Base-by-base conservation (phyloP, 2,888 invertebrate genomes). In the Caenorhabditis imperialis region DNA sequence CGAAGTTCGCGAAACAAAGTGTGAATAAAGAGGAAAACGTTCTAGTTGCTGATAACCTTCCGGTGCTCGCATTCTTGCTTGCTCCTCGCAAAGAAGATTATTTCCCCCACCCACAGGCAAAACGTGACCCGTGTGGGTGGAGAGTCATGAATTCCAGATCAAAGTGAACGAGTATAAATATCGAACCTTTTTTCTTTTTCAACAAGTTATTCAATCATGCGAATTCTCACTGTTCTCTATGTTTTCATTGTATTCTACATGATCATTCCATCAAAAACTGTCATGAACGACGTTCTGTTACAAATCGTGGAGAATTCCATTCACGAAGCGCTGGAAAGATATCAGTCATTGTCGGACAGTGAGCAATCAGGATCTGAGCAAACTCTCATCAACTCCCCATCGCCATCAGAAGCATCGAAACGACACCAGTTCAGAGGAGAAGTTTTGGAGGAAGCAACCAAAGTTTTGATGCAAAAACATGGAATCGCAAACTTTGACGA, bases 371-470 rank as follows among this genome's bases (percentile, higher is more conserved):
- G 22, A 4, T 23, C 44, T 2, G 23, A 44, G 4, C 23, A 23
- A 3, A 1, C 14, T 4, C 38, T 60, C 18, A n/a, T 48, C 1
- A 20, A 12, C 14, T 62, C 65, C 1, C 65, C 55, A 55, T 40
- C 12, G 1, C 47, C 65, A 3, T 40, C 30, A 7, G 44, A 47
- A 23, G 40, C 18, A 8, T 47, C 65, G 20, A 67, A 48, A 8
- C 14, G 18, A 27, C 33, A n/a, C n/a, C 67, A 67, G 18, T 42
- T 44, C 51, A 51, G 35, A 14, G 67, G 42, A 18, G 58, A 67
- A 18, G 23, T 67, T 20, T 25, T 58, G 0, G 50, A 58, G 25
- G 44, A 42, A 33, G 67, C 51, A 16, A 58, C 67, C 6, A 25
- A 23, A 30, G 48, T 51, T 33, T 57, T 27, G 51, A 45, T 16